These are phyloP conservation scores for Syndactyla subalaris DNA, from an alignment of 2,797 vertebrate species.

Conservation along the genomic window DNA sequence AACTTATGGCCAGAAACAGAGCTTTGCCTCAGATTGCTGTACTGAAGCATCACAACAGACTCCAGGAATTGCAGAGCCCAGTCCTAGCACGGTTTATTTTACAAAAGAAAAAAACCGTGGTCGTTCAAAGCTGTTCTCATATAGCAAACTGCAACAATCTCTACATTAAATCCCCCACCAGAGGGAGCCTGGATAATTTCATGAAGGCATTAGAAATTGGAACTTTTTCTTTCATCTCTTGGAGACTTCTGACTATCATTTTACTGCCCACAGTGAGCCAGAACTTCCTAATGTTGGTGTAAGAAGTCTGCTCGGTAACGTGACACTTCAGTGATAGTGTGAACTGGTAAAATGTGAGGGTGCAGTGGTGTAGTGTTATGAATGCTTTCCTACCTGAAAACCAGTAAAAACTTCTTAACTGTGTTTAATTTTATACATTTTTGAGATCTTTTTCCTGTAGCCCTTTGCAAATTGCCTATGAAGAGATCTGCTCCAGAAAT, in stretches of 20 bases:
- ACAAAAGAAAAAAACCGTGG: neutral
- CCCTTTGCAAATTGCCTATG: neutral
- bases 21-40: neutral
- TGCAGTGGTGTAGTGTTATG: rapidly evolving
- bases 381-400: neutral
- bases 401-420: neutral
- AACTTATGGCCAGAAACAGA: neutral
- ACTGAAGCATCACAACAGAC: neutral
- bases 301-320: neutral
- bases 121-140: neutral
- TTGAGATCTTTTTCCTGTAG: neutral
- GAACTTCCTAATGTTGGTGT: neutral
- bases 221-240: neutral
- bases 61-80: neutral
- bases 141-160: neutral
- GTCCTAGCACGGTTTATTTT: neutral
- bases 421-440: neutral
- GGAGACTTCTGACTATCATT: neutral
- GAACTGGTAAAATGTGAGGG: neutral
- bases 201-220: neutral
- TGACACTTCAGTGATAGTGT: neutral
- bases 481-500: neutral
- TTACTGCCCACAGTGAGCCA: neutral
- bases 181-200: conserved; percentile 50
- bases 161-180: conserved; percentile 2